Evolutionary conservation across 2,888 invertebrate species (phyloP), one percentile per base, ranked within the genome.

Genomic region (Girardia tigrina): DNA sequence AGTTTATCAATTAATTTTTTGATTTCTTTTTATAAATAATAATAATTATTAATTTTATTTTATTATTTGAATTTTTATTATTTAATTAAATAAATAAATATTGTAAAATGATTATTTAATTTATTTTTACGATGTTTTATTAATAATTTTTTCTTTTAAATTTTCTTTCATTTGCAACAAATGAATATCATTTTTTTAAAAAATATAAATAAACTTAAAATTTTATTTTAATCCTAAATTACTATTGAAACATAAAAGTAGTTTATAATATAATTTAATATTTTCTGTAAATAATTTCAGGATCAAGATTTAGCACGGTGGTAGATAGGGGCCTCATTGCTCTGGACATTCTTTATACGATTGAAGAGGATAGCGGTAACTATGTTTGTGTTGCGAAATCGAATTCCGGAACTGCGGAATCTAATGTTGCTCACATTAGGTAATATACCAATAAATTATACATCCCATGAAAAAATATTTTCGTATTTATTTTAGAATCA

Each of bases 301-400:
- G 92, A 28, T 92, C 93, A 83, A 89, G 94, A 79, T 94, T 92
- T 79, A 94, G 94, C 85, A 94, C 94, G 0, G 92, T 94, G 80
- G 92, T 93, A 81, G 95, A 97, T 85, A 94, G 95, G 83, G 94
- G 94, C 81, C 97, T 94, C 82, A 94, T 95, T 23, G 94, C 95
- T 8, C 87, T 99, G 75, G 97, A 97, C 85, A 88, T 98, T 73
- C 87, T 95, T 26, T 93, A 94, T 81, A 93, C 94, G 27, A 95
- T 94, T 83, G 92, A 97, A n/a, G 91, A 90, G 80, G 98, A 98
- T 85, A 92, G 92, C 4, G 95, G 95, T 23, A 91, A 93, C 0
- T 97, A 95, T 83, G 92, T 92, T 14, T 94, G 94, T 81, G 90
- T 91, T 83, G 95, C 95, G 0, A 90, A 91, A 76, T 98, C 97